These are phyloP conservation scores for Orestias chungarensis DNA, from an alignment of 2,797 vertebrate species.

Conservation along the genomic window DNA sequence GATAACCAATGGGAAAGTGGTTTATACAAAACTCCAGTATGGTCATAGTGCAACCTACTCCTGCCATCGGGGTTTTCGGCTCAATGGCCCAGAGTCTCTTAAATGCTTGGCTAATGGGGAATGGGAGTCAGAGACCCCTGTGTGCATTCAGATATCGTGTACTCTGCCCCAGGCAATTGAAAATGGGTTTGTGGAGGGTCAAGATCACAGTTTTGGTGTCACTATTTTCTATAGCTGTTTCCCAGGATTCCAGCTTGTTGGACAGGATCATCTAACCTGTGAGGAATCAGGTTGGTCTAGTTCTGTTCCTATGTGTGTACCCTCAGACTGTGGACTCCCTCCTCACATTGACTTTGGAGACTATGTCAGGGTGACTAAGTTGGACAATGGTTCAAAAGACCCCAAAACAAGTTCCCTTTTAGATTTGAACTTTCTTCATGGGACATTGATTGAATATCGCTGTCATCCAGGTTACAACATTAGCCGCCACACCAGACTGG, in stretches of 20 bases:
- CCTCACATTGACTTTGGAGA: constrained; percentile 98
- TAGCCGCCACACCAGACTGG: constrained; percentile 77
- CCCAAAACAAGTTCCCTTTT: constrained; percentile 31
- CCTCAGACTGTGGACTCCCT: constrained; percentile 93
- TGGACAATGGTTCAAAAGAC: constrained; percentile 44
- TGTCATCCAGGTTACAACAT: constrained; percentile 91
- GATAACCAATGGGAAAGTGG: constrained; percentile 85
- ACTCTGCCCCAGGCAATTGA: constrained; percentile 88
- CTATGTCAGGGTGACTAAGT: constrained; percentile 77
- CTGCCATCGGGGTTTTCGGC: constrained; percentile 89
- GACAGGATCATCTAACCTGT: constrained; percentile 92
- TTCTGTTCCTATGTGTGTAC: constrained; percentile 85
- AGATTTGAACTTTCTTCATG: constrained; percentile 87
- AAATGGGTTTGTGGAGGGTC: constrained; percentile 95
- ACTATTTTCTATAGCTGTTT: constrained; percentile 98
- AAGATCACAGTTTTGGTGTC: constrained; percentile 92
- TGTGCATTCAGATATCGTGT: constrained; percentile 89
- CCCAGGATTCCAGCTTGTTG: constrained; percentile 91
- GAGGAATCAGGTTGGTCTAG: constrained; percentile 94
- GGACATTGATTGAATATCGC: constrained; percentile 84
- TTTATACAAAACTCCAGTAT: constrained; percentile 86
- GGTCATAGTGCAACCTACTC: constrained; percentile 86
- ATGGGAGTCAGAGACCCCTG: constrained; percentile 85
- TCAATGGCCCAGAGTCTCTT: constrained; percentile 85
- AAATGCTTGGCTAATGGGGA: constrained; percentile 87